These are phyloP conservation scores for Nesoenas mayeri DNA, from an alignment of 2,113 vertebrate species.

Conservation along the genomic window DNA sequence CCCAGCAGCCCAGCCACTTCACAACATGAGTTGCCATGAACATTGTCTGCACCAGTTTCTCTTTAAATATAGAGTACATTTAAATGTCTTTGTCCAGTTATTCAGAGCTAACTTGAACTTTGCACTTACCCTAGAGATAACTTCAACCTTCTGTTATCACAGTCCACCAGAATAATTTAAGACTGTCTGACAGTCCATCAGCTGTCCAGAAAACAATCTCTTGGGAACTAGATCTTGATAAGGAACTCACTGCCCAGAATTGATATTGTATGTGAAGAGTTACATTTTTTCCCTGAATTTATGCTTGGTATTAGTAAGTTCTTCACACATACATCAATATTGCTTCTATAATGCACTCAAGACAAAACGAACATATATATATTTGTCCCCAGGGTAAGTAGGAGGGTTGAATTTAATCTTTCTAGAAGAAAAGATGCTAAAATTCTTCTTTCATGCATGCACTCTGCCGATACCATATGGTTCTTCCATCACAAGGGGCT, in stretches of 20 bases:
- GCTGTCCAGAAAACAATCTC: background rate
- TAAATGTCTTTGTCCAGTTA: background rate
- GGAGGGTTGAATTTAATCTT: background rate
- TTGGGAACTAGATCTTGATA: background rate
- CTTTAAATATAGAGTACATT: background rate
- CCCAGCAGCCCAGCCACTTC: background rate
- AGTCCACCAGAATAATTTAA: background rate
- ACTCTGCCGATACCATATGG: background rate
- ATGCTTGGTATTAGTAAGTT: background rate
- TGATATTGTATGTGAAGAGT: background rate
- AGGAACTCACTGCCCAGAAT: background rate
- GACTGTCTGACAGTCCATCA: background rate
- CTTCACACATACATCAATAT: background rate
- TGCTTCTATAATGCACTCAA: background rate
- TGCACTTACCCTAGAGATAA: background rate
- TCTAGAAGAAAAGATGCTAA: background rate
- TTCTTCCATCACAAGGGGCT: background rate
- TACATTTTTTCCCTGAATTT: background rate
- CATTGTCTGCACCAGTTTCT: background rate
- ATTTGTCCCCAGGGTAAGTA: too few species aligned
- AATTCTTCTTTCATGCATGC: background rate
- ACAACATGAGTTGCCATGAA: background rate
- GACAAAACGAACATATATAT: background rate
- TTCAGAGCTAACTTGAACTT: slow-evolving; percentile 5
- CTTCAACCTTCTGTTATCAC: background rate